These are phyloP conservation scores for Rhadina sibilatrix DNA, from an alignment of 2,113 vertebrate species.

Conservation along the genomic window DNA sequence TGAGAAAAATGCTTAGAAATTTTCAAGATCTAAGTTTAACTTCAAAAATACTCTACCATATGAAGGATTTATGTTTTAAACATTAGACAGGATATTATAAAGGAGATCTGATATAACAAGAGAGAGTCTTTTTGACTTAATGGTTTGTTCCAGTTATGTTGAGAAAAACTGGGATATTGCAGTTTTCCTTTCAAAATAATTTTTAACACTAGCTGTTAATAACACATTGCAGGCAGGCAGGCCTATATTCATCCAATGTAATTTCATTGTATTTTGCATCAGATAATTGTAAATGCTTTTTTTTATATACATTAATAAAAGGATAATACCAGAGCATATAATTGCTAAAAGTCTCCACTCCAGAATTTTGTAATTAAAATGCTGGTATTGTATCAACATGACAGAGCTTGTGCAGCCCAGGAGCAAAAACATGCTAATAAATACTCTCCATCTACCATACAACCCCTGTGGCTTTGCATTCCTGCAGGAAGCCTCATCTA, in stretches of 20 bases:
- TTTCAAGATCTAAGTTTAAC: neutral
- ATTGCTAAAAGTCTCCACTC: neutral
- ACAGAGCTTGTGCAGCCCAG: neutral
- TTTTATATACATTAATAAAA: neutral
- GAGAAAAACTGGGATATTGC: neutral
- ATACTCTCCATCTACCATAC: neutral
- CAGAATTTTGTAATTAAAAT: constrained; percentile 33
- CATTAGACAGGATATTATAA: neutral
- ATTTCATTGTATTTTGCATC: neutral
- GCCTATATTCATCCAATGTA: neutral
- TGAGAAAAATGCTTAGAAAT: neutral
- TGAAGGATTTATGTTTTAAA: neutral
- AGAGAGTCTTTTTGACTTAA: neutral
- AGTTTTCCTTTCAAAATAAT: neutral
- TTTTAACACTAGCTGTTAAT: neutral
- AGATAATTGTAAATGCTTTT: neutral
- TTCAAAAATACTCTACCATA: neutral
- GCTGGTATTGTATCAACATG: neutral
- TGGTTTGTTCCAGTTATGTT: neutral
- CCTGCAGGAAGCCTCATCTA: neutral
- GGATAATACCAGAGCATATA: neutral
- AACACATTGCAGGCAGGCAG: neutral
- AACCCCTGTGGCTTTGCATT: neutral
- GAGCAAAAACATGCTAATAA: neutral
- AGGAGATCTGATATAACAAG: neutral